Evolutionary conservation across 2,888 invertebrate species (phyloP).

Genomic region (Eupelmus urozonus): DNA sequence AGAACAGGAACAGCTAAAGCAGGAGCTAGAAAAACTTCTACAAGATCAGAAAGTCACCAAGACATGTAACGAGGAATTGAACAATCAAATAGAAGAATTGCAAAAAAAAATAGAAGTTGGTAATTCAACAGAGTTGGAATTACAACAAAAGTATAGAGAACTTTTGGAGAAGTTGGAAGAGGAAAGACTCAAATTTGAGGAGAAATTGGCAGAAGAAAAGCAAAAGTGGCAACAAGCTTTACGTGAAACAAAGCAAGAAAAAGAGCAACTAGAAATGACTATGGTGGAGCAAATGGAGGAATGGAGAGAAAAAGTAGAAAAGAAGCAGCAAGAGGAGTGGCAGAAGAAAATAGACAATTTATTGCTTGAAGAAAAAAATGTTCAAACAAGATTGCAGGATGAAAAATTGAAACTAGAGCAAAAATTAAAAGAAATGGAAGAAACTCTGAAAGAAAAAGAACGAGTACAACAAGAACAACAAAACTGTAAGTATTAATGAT

Average conservation of each 20-base stretch:
- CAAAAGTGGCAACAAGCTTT: constrained; percentile 79
- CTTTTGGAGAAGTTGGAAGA: constrained; percentile 78
- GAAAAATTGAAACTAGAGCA: constrained; percentile 73
- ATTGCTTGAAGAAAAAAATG: constrained; percentile 77
- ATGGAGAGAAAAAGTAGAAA: constrained; percentile 73
- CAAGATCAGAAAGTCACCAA: constrained; percentile 78
- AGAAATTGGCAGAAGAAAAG: constrained; percentile 78
- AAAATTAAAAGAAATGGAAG: constrained; percentile 74
- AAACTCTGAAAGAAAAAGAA: constrained; percentile 78
- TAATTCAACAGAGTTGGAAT: constrained; percentile 71
- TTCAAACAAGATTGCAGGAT: constrained; percentile 70
- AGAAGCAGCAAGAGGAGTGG: constrained; percentile 76
- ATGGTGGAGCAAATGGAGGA: constrained; percentile 78
- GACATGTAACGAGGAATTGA: constrained; percentile 79
- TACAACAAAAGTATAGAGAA: constrained; percentile 78
- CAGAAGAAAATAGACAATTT: constrained; percentile 77
- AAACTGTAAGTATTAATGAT: constrained; percentile 4
- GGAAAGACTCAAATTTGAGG: constrained; percentile 79
- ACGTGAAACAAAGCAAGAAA: constrained; percentile 74
- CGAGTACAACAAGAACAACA: constrained; percentile 55
- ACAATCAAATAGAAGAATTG: constrained; percentile 77
- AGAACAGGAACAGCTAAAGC: constrained; percentile 78
- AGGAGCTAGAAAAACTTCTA: constrained; percentile 76
- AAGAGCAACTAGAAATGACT: constrained; percentile 78
- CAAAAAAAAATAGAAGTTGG: constrained; percentile 78